Percentiles rank a stretch among this genome's conserved stretches.
Conservation (phyloP, 2,797 vertebrate genomes). For the Lerista edwardsae region DNA sequence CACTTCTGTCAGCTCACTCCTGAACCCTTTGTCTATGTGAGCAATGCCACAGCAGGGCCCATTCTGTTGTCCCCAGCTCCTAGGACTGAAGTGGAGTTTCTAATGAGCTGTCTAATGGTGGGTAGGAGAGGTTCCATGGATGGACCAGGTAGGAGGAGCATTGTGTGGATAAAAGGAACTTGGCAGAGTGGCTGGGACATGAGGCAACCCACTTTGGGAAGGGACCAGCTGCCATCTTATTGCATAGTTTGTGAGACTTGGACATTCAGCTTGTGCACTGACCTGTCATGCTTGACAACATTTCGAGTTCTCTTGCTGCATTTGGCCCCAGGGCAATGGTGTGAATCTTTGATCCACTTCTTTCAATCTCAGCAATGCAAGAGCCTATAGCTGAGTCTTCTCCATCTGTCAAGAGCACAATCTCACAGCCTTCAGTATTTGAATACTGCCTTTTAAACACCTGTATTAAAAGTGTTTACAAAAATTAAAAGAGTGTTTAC, state of each 20-base stretch:
- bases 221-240: no score
- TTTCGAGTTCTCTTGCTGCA: slow-evolving; percentile 60
- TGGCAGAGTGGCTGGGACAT: no score
- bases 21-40: no score
- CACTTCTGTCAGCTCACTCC: no score
- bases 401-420: slow-evolving; percentile 79
- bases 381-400: slow-evolving; percentile 41
- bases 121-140: no score
- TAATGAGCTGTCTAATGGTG: no score
- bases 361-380: slow-evolving; percentile 61
- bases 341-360: slow-evolving; percentile 75
- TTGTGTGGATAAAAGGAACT: no score
- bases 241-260: neutral
- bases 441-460: slow-evolving; percentile 58
- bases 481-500: neutral
- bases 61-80: no score
- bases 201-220: neutral
- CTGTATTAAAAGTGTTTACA: no score
- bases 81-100: no score
- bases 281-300: slow-evolving; percentile 73
- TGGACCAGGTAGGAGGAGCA: no score
- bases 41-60: no score
- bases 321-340: slow-evolving; percentile 73
- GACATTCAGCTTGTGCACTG: neutral
- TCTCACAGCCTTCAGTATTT: slow-evolving; percentile 73